phyloP scores from a whole-genome alignment of 2,888 invertebrate species.

The Tipula unca region DNA sequence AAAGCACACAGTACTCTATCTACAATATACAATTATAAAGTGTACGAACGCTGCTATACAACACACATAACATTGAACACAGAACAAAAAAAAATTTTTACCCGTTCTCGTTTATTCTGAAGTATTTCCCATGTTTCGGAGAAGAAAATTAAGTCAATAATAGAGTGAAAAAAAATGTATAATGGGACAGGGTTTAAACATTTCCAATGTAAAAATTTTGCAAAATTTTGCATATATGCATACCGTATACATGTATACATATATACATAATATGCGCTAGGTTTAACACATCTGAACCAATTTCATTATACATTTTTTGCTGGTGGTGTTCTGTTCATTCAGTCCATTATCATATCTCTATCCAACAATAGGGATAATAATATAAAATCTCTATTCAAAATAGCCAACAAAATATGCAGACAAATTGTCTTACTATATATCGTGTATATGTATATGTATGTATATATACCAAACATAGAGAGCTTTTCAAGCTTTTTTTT shows the following conservation, averaged over 20 bases:
- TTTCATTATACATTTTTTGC: not conserved
- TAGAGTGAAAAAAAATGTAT: not conserved
- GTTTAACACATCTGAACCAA: not conserved
- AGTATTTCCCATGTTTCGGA: not conserved
- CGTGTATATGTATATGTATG: not conserved
- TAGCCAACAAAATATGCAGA: conserved; percentile 14
- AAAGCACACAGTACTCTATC: not conserved
- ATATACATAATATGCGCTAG: not conserved
- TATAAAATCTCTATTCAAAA: not conserved
- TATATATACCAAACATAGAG: not conserved
- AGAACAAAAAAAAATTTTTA: not conserved
- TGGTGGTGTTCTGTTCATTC: not conserved
- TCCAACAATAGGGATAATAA: not conserved
- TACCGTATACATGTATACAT: not conserved
- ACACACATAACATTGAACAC: not conserved
- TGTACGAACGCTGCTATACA: not conserved
- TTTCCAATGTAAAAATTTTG: not conserved
- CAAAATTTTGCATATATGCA: not conserved
- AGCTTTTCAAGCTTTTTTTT: not conserved
- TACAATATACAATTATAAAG: not conserved
- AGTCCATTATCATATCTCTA: not conserved
- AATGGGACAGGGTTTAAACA: not conserved
- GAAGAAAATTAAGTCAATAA: not conserved
- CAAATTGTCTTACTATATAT: not conserved
- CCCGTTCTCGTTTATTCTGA: not conserved